Evolutionary conservation across 2,888 invertebrate species (phyloP), one percentile per base, ranked within the genome.

Genomic region (Drosophila limbata): DNA sequence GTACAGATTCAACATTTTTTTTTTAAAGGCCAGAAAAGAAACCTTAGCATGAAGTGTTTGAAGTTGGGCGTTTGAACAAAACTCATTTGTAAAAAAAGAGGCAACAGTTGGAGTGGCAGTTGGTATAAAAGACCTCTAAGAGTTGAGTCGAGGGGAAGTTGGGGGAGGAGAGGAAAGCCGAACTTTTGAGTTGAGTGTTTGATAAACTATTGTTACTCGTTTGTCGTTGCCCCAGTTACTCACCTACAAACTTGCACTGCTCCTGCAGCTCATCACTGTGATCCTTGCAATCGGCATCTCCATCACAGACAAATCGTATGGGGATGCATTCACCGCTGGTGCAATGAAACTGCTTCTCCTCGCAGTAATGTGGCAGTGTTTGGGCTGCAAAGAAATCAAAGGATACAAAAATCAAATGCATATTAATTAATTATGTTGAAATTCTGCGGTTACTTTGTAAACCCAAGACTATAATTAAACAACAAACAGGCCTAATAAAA

Each of bases 201-300:
- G 33, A 13, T 35, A 17, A 44, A 21, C 11, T 31, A 52, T 13
- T 15, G 33, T 42, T 42, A 51, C 19, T 51, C 1, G 25, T 35
- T 33, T 55, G 17, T 31, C 11, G n/a, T 4, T 9, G 13, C 13
- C 17, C 15, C 25, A 25, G 13, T 13, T 19, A 90, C 90, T 88
- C 66, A 91, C 90, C 92, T 94, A 91, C 92, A 94, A 95, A 95
- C 94, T 94, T 95, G 93, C 96, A 96, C 92, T 95, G 94, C 77
- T 94, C 94, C 61, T 94, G 93, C 88, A 94, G 94, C 93, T 97
- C 97, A 92, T 97, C 97, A n/a, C 96, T 96, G 90, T 95, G 94
- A 93, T 97, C 97, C 51, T 93, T 94, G 92, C 97, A 97, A 92
- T 97, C 97, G 84, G 95, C 94, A 55, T 95, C 94, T 62, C 95